Base-by-base conservation (phyloP, 2,888 invertebrate genomes). In the Oligia fasciuncula region DNA sequence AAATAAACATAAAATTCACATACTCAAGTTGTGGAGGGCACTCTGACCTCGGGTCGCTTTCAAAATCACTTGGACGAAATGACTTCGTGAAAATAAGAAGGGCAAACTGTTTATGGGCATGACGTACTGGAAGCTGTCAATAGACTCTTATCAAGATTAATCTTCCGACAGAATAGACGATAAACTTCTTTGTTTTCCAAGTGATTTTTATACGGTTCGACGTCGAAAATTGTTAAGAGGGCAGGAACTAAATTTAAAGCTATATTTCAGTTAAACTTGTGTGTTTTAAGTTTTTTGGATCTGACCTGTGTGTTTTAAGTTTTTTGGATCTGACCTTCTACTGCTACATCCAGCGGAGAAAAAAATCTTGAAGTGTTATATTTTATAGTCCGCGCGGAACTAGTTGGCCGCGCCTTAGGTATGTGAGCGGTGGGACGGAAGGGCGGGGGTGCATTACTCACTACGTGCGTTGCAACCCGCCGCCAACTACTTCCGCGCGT, bases 1-100 rank as follows among this genome's bases (percentile, higher is more conserved):
- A 89, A 88, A 88, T 87, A 88, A 84, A 85, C 84, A 89, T 85
- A 86, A 87, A 90, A 90, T 85, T 80, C 85, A 87, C 85, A 82
- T 73, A 78, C 82, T 81, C 73, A 79, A 81, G 77, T 80, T 78
- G 80, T 76, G 84, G 35, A 79, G 49, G 79, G 79, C 75, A 78
- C 43, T 60, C 29, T 60, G 85, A 84, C 92, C 90, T 92, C 87
- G 90, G 80, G 70, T 85, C 80, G 83, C 81, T 88, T 88, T 87
- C 73, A 84, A 84, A 85, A 81, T 74, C 70, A 73, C n/a, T 79
- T 83, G 77, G 77, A 70, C 78, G 70, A 80, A 79, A 76, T 81
- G 13, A 57, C 72, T 77, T 76, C 11, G 70, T 76, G 77, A 83
- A 85, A 77, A 80, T 73, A 46, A 82, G 76, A 84, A 77, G 80